Evolutionary conservation across 2,888 invertebrate genomes (phyloP).

Genomic region (Rhingia rostrata): DNA sequence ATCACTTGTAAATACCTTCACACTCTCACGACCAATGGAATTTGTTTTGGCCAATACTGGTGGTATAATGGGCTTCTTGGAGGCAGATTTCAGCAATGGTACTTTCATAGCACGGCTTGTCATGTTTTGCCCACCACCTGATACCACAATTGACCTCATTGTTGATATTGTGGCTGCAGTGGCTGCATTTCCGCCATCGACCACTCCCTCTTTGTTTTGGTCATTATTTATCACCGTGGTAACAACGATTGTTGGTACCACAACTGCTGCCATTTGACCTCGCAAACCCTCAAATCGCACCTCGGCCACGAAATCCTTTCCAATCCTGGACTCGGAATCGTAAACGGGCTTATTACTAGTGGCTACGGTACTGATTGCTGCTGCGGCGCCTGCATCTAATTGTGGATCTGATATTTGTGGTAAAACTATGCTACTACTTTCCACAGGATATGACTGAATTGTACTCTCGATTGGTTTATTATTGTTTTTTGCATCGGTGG

Average conservation of each 20-base stretch:
- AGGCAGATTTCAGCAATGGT: slow-evolving; percentile 82
- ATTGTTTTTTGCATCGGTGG: slow-evolving; percentile 57
- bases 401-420: slow-evolving; percentile 58
- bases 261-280: slow-evolving; percentile 43
- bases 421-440: slow-evolving; percentile 45
- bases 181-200: slow-evolving; percentile 27
- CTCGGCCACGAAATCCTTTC: slow-evolving; percentile 73
- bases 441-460: slow-evolving; percentile 73
- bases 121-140: slow-evolving; percentile 58
- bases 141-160: slow-evolving; percentile 30
- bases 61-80: slow-evolving; percentile 84
- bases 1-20: slow-evolving; percentile 61
- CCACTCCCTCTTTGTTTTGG: slow-evolving; percentile 47
- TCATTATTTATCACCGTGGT: slow-evolving; percentile 65
- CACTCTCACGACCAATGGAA: slow-evolving; percentile 72
- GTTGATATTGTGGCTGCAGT: slow-evolving; percentile 37
- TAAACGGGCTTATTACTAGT: slow-evolving; percentile 51
- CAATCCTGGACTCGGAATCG: slow-evolving; percentile 39
- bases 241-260: slow-evolving; percentile 73
- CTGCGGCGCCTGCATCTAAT: slow-evolving; percentile 32
- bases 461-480: slow-evolving; percentile 71
- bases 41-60: slow-evolving; percentile 81
- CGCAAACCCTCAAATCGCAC: slow-evolving; percentile 68
- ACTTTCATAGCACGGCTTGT: slow-evolving; percentile 81
- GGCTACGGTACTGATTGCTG: slow-evolving; percentile 23